Evolutionary conservation across 2,113 vertebrate species (phyloP).

Genomic region (Murina feae): DNA sequence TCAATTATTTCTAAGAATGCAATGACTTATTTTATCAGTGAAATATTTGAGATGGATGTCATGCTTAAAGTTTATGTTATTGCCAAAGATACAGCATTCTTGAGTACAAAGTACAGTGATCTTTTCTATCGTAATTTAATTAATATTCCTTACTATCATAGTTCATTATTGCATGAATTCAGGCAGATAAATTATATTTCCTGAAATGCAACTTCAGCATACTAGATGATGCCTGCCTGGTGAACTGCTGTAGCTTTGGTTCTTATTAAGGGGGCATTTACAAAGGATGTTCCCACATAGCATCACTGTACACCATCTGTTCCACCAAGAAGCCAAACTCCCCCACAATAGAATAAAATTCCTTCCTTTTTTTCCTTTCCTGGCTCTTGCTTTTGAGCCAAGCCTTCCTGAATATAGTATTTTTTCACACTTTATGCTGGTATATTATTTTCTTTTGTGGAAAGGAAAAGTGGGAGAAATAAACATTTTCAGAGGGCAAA

Average conservation of each 20-base stretch:
- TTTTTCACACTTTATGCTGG: not conserved
- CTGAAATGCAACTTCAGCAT: not conserved
- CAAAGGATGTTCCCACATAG: not conserved
- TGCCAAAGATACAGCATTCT: not conserved
- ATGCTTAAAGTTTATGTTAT: not conserved
- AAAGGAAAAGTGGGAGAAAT: not conserved
- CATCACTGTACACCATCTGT: not conserved
- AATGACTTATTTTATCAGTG: not conserved
- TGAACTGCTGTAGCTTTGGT: not conserved
- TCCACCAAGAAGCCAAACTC: not conserved
- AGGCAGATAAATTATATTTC: not conserved
- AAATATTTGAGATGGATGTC: not conserved
- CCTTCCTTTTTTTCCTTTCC: not conserved
- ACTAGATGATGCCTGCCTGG: not conserved
- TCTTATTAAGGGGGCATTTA: not conserved
- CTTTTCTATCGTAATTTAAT: constrained; percentile 10
- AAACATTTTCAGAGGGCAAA: not conserved
- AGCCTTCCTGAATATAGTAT: not conserved
- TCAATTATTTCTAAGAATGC: not conserved
- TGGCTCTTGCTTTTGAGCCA: not conserved
- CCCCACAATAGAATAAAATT: not conserved
- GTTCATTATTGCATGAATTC: not conserved
- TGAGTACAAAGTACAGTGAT: not conserved
- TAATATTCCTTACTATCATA: not conserved
- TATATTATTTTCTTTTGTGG: not conserved